A percentile compares a stretch with the other conserved stretches of the same genome.
Conservation (phyloP, 2,888 invertebrate species). For the Drosophila multiciliata region DNA sequence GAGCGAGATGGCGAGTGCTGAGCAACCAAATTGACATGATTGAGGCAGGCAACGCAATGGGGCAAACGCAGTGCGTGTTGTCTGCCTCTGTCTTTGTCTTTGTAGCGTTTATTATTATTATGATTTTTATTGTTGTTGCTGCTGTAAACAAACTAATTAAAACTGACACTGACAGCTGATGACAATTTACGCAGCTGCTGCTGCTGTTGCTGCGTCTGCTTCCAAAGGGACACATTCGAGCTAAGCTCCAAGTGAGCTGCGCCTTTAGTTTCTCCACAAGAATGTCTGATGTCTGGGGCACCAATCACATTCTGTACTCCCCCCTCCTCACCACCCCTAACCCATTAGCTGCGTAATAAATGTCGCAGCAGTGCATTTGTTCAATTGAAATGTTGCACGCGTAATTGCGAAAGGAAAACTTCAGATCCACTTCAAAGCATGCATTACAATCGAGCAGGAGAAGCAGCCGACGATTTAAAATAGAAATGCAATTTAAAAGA, state of each 20-base stretch:
- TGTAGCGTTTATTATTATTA: constrained; percentile 35
- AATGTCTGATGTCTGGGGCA: constrained; percentile 54
- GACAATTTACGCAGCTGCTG: constrained; percentile 80
- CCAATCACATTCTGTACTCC: constrained; percentile 3
- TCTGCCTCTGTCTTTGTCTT: constrained; percentile 34
- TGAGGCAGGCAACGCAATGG: constrained; percentile 47
- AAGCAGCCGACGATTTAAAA: constrained; percentile 43
- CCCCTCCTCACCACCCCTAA: background rate
- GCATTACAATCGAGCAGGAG: constrained; percentile 34
- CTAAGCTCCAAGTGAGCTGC: constrained; percentile 52
- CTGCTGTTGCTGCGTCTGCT: constrained; percentile 47
- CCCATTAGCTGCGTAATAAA: constrained; percentile 41
- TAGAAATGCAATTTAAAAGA: constrained; percentile 65
- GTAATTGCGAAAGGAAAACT: constrained; percentile 70
- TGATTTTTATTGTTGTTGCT: constrained; percentile 40
- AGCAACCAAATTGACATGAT: constrained; percentile 73
- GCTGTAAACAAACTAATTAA: constrained; percentile 81
- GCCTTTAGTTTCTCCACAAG: constrained; percentile 63
- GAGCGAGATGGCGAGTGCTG: constrained; percentile 29
- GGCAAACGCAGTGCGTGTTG: constrained; percentile 49
- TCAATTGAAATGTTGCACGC: constrained; percentile 82
- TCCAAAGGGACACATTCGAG: constrained; percentile 44
- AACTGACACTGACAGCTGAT: constrained; percentile 82
- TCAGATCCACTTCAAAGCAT: constrained; percentile 57
- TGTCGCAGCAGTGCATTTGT: constrained; percentile 54